phyloP scores from a whole-genome alignment of 1,140 invertebrate species.

The Stenopsyche tienmushanensis region DNA sequence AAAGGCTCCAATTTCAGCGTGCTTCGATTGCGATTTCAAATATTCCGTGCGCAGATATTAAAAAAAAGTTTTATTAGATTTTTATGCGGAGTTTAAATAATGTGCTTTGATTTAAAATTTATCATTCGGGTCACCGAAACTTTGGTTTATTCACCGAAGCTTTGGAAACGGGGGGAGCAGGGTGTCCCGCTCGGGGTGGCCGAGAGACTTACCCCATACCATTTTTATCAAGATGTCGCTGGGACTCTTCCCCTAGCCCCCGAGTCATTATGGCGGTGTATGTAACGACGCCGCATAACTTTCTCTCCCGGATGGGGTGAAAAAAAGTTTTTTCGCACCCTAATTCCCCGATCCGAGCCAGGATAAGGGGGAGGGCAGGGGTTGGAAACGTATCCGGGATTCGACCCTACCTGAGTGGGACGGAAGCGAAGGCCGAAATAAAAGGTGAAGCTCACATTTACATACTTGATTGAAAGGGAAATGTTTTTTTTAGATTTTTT shows the following conservation, averaged over 20 bases:
- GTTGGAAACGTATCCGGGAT: constrained; percentile 11
- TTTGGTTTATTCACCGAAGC: background rate
- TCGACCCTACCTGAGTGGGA: no score
- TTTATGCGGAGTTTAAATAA: constrained; percentile 20
- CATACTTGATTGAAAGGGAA: constrained; percentile 33
- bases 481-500: constrained; percentile 7
- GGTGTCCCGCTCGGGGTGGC: background rate
- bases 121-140: constrained; percentile 13
- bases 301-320: constrained; percentile 32
- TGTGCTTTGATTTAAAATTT: constrained; percentile 25
- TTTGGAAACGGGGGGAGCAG: background rate
- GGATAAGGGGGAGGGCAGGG: constrained; percentile 1
- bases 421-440: constrained; percentile 19
- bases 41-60: background rate
- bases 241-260: constrained; percentile 9
- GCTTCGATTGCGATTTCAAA: no score
- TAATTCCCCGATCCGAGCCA: constrained; percentile 13
- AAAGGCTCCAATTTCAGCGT: background rate
- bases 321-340: constrained; percentile 41
- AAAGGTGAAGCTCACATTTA: constrained; percentile 22
- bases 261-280: constrained; percentile 36
- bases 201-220: background rate
- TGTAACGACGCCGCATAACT: constrained; percentile 41
- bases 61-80: background rate
- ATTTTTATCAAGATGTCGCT: constrained; percentile 39